These are phyloP conservation scores for Burhinus bistriatus DNA, from an alignment of 2,113 vertebrate species.

Conservation along the genomic window DNA sequence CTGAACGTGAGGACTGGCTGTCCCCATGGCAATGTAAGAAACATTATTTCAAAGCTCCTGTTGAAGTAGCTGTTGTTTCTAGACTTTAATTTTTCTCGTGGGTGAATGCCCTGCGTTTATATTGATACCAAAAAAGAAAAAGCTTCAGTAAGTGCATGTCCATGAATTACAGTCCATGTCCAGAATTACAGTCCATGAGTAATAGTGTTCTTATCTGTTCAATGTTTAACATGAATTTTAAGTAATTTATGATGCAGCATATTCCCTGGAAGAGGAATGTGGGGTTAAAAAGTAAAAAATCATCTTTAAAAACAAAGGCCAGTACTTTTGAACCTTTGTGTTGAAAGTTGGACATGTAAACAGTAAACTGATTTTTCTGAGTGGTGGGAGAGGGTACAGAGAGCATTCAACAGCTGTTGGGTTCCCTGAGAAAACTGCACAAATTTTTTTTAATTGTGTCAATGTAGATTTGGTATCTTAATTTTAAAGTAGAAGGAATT, in stretches of 20 bases:
- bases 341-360: neutral
- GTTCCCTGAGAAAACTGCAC: neutral
- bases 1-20: neutral
- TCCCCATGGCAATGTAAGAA: neutral
- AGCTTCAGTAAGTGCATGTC: neutral
- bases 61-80: neutral
- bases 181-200: neutral
- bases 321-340: neutral
- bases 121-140: neutral
- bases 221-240: neutral
- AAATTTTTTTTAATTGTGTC: neutral
- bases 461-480: neutral
- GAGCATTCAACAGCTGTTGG: neutral
- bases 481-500: neutral
- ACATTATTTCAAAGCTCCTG: neutral
- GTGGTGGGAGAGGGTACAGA: neutral
- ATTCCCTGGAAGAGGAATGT: neutral
- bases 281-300: neutral
- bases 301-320: neutral
- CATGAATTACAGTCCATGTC: neutral
- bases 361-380: neutral
- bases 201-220: neutral
- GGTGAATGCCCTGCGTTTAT: neutral
- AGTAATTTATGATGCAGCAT: neutral
- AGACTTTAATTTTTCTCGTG: neutral